These are phyloP conservation scores for Patagioenas fasciata DNA, from an alignment of 2,113 vertebrate genomes.

Conservation along the genomic window DNA sequence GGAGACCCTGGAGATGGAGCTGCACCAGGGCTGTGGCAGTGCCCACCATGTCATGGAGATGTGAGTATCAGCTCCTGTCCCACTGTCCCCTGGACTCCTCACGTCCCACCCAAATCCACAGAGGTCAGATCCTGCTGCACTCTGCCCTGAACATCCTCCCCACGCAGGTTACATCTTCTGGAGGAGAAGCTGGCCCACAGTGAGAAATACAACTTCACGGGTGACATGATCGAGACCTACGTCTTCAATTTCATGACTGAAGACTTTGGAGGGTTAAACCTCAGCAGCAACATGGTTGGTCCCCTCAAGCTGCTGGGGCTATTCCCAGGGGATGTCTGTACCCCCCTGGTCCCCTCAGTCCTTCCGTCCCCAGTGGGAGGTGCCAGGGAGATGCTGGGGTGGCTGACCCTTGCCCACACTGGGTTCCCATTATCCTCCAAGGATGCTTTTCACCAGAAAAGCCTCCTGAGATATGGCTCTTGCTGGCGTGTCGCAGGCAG, in stretches of 20 bases:
- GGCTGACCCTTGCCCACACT: not conserved
- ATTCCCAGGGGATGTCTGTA: not conserved
- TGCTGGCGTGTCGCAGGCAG: not conserved
- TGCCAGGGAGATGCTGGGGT: not conserved
- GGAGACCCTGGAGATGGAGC: not conserved
- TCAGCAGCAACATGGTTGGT: not conserved
- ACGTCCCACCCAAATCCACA: not conserved
- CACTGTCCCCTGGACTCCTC: rapidly evolving
- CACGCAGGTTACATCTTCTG: not conserved
- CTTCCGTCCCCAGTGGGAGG: not conserved
- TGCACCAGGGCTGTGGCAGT: not conserved
- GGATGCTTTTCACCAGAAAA: not conserved
- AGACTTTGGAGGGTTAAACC: not conserved
- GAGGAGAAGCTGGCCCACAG: not conserved
- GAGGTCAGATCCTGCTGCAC: not conserved
- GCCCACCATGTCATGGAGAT: not conserved
- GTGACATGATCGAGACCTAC: not conserved
- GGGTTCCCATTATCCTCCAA: not conserved
- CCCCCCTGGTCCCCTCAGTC: too few relatives aligned
- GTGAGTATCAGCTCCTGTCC: rapidly evolving
- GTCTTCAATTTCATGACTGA: not conserved
- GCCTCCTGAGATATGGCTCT: not conserved
- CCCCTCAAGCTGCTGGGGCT: not conserved
- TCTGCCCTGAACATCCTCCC: not conserved
- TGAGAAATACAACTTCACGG: not conserved